Evolutionary conservation across 2,113 vertebrate species (phyloP).

Genomic region (Oceanodroma tethys): DNA sequence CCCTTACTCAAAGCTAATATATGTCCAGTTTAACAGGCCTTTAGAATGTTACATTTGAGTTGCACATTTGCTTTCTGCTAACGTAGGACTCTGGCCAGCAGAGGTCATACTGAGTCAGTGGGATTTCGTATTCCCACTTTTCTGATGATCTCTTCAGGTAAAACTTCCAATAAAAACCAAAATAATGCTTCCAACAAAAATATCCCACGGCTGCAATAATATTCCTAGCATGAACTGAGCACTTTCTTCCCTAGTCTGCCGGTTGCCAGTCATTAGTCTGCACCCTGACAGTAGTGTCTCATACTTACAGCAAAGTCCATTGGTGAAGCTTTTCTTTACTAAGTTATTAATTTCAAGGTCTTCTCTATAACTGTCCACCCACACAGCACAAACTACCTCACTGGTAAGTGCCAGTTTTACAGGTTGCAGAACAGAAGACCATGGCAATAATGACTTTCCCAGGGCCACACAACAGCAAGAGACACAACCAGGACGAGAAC

Average conservation of each 20-base stretch:
- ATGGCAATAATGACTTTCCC: background rate
- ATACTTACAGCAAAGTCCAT: background rate
- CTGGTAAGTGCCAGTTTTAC: background rate
- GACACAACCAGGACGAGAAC: too few species aligned
- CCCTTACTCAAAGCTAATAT: background rate
- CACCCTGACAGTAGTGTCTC: background rate
- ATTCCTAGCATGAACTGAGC: background rate
- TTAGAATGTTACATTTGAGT: background rate
- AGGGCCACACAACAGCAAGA: background rate
- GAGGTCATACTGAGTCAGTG: slow-evolving; percentile 31
- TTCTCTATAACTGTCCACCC: background rate
- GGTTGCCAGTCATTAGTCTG: background rate
- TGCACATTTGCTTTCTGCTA: background rate
- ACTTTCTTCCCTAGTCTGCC: background rate
- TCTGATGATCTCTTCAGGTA: background rate
- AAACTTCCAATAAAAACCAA: background rate
- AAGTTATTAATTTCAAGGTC: background rate
- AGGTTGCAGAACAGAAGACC: background rate
- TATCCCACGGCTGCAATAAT: background rate
- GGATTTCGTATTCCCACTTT: background rate
- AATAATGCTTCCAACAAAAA: background rate
- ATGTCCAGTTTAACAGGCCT: background rate
- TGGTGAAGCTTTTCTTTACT: background rate
- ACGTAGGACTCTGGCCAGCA: background rate
- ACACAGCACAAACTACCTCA: background rate